These are phyloP conservation scores for Notechis scutatus DNA, from an alignment of 2,113 vertebrate genomes.

Conservation along the genomic window DNA sequence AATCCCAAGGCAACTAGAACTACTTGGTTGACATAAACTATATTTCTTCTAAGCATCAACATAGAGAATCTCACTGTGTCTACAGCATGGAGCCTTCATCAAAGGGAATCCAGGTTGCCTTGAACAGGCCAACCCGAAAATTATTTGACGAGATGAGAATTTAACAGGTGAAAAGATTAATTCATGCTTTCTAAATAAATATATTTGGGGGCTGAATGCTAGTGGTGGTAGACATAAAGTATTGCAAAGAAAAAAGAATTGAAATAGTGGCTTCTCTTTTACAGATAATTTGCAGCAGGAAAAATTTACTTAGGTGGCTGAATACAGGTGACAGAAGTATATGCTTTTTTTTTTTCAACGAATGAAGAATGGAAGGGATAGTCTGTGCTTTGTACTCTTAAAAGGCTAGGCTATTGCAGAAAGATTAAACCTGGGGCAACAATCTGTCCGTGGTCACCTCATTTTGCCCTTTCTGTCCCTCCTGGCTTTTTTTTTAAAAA, in stretches of 20 bases:
- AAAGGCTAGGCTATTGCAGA: neutral
- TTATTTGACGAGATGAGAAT: neutral
- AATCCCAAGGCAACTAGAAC: neutral
- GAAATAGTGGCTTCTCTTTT: neutral
- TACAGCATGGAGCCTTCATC: neutral
- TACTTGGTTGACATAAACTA: neutral
- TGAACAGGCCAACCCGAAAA: neutral
- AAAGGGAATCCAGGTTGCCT: neutral
- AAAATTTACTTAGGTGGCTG: slow-evolving; percentile 1
- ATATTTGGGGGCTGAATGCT: neutral
- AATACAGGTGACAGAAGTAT: slow-evolving; percentile 7
- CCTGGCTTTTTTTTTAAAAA: neutral
- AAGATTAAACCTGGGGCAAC: neutral
- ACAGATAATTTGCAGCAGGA: neutral
- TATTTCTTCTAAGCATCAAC: neutral
- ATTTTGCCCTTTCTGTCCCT: neutral
- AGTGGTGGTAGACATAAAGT: rapidly evolving
- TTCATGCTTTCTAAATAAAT: slow-evolving; percentile 1
- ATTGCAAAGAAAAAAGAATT: neutral
- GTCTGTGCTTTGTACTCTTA: neutral
- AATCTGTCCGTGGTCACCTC: neutral
- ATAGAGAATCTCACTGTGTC: neutral
- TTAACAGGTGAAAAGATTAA: neutral
- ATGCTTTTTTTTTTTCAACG: neutral
- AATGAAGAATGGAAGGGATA: slow-evolving; percentile 1